These are phyloP conservation scores for Drosophila greeni DNA, from an alignment of 2,888 invertebrate species.

Conservation along the genomic window DNA sequence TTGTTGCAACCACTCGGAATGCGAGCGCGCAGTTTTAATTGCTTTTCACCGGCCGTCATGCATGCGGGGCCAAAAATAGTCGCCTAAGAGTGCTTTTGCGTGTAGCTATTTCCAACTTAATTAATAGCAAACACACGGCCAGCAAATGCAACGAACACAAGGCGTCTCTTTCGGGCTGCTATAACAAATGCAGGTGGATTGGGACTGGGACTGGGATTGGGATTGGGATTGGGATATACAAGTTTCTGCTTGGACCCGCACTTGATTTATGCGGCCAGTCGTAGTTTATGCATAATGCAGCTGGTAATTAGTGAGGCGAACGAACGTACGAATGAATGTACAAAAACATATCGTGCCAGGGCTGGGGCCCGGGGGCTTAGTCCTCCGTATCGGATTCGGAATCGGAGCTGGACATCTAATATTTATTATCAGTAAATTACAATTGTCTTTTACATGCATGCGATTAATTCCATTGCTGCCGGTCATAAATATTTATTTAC, in stretches of 20 bases:
- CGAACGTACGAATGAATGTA: conserved; percentile 48
- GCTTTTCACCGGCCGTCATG: conserved; percentile 64
- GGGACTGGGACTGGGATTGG: conserved; percentile 7
- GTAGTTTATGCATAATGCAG: conserved; percentile 72
- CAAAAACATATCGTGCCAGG: conserved; percentile 29
- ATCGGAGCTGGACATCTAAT: conserved; percentile 57
- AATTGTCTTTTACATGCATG: conserved; percentile 68
- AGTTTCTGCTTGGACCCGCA: conserved; percentile 46
- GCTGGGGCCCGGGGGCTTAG: conserved; percentile 25
- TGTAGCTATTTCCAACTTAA: conserved; percentile 72
- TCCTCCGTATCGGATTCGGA: conserved; percentile 23
- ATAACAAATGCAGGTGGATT: conserved; percentile 26
- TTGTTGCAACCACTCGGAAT: conserved; percentile 20
- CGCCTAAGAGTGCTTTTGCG: conserved; percentile 71
- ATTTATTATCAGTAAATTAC: conserved; percentile 73
- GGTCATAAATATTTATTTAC: conserved; percentile 73
- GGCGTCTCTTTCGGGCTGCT: conserved; percentile 20
- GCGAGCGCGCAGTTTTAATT: conserved; percentile 64
- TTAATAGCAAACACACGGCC: conserved; percentile 67
- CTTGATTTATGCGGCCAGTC: conserved; percentile 62
- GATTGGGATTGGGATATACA: conserved; percentile 13
- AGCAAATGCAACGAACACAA: conserved; percentile 31
- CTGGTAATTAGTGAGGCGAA: conserved; percentile 64
- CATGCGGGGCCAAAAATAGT: conserved; percentile 66
- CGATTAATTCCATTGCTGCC: conserved; percentile 47